Evolutionary conservation across 2,113 vertebrate species (phyloP).

Genomic region (Toxostoma redivivum): DNA sequence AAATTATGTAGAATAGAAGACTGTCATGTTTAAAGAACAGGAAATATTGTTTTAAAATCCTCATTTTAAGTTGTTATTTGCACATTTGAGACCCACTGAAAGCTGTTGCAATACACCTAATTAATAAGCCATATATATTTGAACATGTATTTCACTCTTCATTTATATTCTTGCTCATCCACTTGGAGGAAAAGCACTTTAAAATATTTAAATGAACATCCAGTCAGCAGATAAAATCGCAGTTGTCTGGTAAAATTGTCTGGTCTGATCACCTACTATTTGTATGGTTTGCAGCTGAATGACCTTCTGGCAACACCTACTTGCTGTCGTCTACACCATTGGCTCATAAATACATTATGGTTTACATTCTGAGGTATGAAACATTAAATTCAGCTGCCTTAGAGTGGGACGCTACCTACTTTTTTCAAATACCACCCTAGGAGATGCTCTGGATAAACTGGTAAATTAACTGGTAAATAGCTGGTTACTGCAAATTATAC

Average conservation of each 20-base stretch:
- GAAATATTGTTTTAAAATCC: neutral
- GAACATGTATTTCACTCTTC: constrained; percentile 59
- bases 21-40: constrained; percentile 5
- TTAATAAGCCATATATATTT: constrained; percentile 51
- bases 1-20: constrained; percentile 31
- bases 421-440: neutral
- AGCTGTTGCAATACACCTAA: constrained; percentile 3
- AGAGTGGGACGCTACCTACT: neutral
- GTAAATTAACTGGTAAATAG: neutral
- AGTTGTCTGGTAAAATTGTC: neutral
- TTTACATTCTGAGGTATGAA: neutral
- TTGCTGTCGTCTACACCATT: neutral
- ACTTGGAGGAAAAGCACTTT: neutral
- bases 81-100: neutral
- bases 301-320: neutral
- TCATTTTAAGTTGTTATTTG: constrained; percentile 8
- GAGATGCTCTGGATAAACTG: neutral
- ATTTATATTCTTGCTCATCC: constrained; percentile 45
- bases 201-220: neutral
- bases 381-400: neutral
- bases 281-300: neutral
- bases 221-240: neutral
- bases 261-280: neutral
- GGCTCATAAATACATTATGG: neutral
- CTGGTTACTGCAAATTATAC: neutral